Conservation (phyloP, 2,797 vertebrate species). For the Streptopelia turtur region DNA sequence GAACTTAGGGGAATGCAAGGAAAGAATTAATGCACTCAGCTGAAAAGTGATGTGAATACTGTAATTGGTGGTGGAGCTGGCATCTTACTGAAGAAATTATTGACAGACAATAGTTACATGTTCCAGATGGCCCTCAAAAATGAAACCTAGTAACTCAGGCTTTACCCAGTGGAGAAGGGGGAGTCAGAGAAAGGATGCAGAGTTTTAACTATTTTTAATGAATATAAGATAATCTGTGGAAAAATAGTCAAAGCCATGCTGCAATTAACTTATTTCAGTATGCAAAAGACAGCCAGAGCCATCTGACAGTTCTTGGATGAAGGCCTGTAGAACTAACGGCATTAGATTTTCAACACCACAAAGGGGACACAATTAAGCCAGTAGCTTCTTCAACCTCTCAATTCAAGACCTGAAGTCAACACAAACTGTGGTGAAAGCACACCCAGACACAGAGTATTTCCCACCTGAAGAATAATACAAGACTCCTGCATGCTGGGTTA, state of each 20-base stretch:
- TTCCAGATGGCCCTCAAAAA: background rate
- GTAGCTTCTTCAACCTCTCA: background rate
- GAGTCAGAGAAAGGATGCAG: background rate
- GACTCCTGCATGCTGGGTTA: background rate
- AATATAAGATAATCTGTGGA: constrained; percentile 20
- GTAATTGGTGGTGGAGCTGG: background rate
- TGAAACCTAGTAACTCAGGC: fast-evolving
- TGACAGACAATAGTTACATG: background rate
- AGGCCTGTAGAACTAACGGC: background rate
- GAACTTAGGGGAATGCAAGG: background rate
- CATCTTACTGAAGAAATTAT: background rate
- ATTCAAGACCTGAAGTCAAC: background rate
- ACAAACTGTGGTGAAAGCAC: background rate
- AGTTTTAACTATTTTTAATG: constrained; percentile 33
- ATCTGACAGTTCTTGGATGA: background rate
- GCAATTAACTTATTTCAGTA: background rate
- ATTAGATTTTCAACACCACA: background rate
- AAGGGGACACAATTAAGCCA: background rate
- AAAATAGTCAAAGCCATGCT: constrained; percentile 10
- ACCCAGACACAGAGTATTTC: background rate
- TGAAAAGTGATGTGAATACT: background rate
- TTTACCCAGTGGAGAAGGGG: background rate
- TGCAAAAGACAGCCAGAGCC: background rate
- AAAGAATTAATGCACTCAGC: background rate
- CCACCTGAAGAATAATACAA: background rate